Evolutionary conservation across 1,140 invertebrate genomes (phyloP), one percentile per base, ranked within the genome.

Genomic region (Eriosoma lanigerum): DNA sequence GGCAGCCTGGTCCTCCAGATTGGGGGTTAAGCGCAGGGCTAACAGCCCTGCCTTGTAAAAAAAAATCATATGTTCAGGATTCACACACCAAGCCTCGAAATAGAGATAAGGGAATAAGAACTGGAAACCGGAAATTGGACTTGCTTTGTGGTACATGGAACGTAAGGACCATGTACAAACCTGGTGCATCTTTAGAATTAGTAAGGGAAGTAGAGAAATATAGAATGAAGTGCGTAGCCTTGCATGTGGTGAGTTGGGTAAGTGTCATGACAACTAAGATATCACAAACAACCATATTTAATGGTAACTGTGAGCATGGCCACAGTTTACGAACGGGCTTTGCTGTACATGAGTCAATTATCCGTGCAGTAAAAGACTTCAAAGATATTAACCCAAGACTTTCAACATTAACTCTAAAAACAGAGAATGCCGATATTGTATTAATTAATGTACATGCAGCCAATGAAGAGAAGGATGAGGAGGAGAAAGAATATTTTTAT

Each of bases 401-500:
- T 38, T 75, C 80, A 32, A 62, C 54, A 6, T 58, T 83, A 48
- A 76, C 64, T 19, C 52, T 82, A 17, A 48, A 32, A 76, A 64
- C 10, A 76, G 56, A 60, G 78, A 46, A 29, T 81, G 54, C 48
- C 73, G 81, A 50, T 48, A 66, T 83, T n/a, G 58, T 60, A 12
- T n/a, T 83, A 26, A 32, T 81, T 24, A 80, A 48, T 78, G 26
- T 68, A 4, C 81, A 83, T 56, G 81, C 82, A 48, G 62, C 73
- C 48, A 82, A 73, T 50, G 82, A 81, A 56, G 82, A 83, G 24
- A 64, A 54, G 29, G 76, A 81, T 29, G 81, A 83, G 3, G 66
- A 80, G 19, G 70, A 46, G 13, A 83, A 83, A 48, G 46, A 56
- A 10, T 10, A 4, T 4, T 56, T 56, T 24, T 56, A 56, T 24